phyloP scores from a whole-genome alignment of 2,797 vertebrate genomes.

The Aeoliscus strigatus region DNA sequence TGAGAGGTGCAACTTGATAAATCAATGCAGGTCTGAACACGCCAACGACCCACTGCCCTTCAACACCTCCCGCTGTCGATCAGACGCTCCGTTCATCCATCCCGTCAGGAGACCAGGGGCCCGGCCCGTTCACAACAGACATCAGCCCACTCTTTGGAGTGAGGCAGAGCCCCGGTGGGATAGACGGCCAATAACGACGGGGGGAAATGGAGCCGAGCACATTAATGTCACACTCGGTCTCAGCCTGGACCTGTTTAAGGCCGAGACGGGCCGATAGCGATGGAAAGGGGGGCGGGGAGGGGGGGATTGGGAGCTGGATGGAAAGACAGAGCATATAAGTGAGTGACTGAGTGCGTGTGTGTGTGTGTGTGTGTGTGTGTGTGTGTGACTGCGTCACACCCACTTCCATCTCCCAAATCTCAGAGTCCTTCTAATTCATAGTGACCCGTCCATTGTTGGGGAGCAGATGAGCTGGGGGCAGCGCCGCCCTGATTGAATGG shows the following conservation, averaged over 20 bases:
- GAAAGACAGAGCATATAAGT: constrained; percentile 32
- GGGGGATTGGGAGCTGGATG: constrained; percentile 21
- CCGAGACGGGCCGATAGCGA: constrained; percentile 25
- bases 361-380: constrained; percentile 6
- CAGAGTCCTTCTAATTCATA: constrained; percentile 59
- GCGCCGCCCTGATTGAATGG: constrained; percentile 62
- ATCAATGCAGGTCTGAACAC: no score
- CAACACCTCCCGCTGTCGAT: no score
- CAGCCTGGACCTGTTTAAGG: constrained; percentile 49
- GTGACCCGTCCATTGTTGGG: constrained; percentile 67
- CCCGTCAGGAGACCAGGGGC: constrained; percentile 23
- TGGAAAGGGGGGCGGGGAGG: constrained; percentile 32
- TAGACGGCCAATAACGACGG: constrained; percentile 55
- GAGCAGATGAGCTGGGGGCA: constrained; percentile 63
- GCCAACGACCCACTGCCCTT: no score
- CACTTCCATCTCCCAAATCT: constrained; percentile 57
- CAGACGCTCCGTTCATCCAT: constrained; percentile 24
- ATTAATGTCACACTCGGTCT: constrained; percentile 57
- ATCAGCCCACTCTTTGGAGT: constrained; percentile 40
- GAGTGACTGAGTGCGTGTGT: constrained; percentile 16
- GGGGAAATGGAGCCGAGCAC: constrained; percentile 54
- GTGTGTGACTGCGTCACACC: constrained; percentile 26
- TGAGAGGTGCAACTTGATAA: no score
- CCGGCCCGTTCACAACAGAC: constrained; percentile 25
- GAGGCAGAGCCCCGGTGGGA: constrained; percentile 42